phyloP scores from a whole-genome alignment of 2,113 vertebrate species.

The Heterotis niloticus region DNA sequence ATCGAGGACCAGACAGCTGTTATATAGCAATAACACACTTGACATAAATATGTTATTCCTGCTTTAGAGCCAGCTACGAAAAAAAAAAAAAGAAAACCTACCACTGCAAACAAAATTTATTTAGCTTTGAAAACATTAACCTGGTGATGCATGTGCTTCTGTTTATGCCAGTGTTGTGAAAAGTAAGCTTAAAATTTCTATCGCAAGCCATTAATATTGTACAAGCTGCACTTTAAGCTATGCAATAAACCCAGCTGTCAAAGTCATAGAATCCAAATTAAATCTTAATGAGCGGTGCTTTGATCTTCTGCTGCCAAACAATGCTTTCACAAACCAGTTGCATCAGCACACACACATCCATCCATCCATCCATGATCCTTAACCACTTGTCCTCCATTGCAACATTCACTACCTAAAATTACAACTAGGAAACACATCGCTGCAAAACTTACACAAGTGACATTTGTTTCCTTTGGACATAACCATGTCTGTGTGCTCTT shows the following conservation, averaged over 20 bases:
- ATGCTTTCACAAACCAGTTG: no score
- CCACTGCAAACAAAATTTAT: background rate
- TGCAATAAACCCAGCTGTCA: no score
- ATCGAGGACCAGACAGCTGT: background rate
- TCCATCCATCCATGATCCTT: background rate
- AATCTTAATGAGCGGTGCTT: no score
- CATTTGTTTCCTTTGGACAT: slow-evolving; percentile 59
- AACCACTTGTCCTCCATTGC: background rate
- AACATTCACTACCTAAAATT: background rate
- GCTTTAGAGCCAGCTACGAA: background rate
- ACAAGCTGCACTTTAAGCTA: no score
- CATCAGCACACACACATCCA: no score
- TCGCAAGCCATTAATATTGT: no score
- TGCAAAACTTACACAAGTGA: slow-evolving; percentile 56
- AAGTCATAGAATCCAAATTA: no score
- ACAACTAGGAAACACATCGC: background rate
- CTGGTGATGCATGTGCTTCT: background rate
- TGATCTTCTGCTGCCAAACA: no score
- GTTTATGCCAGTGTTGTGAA: no score
- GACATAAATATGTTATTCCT: background rate
- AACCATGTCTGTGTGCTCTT: slow-evolving; percentile 56
- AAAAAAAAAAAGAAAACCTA: background rate
- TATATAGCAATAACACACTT: no score
- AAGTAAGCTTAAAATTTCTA: no score
- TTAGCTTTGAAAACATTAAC: no score